Evolutionary conservation across 2,113 vertebrate genomes (phyloP).

Genomic region (Dasyurus viverrinus): DNA sequence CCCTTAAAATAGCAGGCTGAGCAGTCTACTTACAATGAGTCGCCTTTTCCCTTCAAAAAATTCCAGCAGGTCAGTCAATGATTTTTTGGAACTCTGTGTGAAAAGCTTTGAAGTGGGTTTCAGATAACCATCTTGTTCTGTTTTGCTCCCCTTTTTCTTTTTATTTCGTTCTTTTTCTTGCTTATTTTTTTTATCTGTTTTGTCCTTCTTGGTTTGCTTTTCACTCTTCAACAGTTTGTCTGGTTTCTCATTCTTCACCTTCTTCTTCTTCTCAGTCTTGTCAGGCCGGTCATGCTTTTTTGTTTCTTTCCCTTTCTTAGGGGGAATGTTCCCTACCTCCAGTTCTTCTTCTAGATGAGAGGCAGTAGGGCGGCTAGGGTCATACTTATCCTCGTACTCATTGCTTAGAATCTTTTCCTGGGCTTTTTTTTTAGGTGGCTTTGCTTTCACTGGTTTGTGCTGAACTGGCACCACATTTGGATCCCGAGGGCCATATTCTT

Average conservation of each 20-base stretch:
- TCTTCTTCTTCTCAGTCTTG: constrained; percentile 93
- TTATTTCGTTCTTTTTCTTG: constrained; percentile 89
- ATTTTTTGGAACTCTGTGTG: constrained; percentile 81
- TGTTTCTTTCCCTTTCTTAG: constrained; percentile 86
- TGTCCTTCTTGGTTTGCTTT: constrained; percentile 89
- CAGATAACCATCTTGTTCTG: constrained; percentile 87
- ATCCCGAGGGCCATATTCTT: constrained; percentile 82
- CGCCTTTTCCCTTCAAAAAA: constrained; percentile 96
- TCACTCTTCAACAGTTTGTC: constrained; percentile 86
- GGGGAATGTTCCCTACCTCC: constrained; percentile 76
- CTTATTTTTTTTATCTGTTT: constrained; percentile 89
- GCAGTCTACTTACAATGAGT: constrained; percentile 91
- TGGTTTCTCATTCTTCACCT: constrained; percentile 85
- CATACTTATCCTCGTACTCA: constrained; percentile 91
- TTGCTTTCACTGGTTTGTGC: constrained; percentile 87
- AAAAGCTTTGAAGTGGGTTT: constrained; percentile 87
- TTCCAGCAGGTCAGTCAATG: constrained; percentile 88
- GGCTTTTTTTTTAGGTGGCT: constrained; percentile 87
- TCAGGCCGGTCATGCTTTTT: constrained; percentile 87
- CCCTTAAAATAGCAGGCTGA: not conserved
- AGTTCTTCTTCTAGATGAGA: constrained; percentile 85
- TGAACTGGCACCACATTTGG: constrained; percentile 78
- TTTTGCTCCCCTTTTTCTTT: constrained; percentile 89
- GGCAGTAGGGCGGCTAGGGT: constrained; percentile 81
- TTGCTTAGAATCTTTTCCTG: constrained; percentile 89